A percentile compares a stretch with the other conserved stretches of the same genome.
Conservation (phyloP, 2,113 vertebrate genomes). For the Eira barbara region DNA sequence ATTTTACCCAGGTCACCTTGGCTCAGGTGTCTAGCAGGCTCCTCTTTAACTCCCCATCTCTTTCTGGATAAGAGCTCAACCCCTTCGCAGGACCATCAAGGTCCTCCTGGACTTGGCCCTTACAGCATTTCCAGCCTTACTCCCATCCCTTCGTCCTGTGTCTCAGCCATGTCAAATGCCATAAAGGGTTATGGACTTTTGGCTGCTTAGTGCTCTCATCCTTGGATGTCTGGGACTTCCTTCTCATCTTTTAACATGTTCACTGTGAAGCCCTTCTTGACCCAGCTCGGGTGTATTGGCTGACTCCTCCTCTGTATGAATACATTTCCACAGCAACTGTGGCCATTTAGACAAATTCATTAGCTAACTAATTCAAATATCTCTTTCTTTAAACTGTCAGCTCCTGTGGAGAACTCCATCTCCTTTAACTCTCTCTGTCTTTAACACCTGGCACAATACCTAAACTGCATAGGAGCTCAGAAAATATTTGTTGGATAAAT, state of each 20-base stretch:
- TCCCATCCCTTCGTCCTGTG: neutral
- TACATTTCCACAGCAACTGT: neutral
- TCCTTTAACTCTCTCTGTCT: neutral
- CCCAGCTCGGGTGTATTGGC: neutral
- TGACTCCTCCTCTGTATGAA: neutral
- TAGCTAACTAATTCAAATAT: neutral
- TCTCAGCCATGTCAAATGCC: neutral
- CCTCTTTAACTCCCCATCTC: neutral
- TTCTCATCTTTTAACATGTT: neutral
- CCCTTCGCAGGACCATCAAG: neutral
- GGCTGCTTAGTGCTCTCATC: neutral
- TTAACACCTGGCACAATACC: neutral
- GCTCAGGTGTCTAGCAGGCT: neutral
- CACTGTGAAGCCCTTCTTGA: neutral
- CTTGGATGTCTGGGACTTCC: neutral
- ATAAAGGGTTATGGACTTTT: neutral
- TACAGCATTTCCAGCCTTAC: neutral
- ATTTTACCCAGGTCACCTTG: neutral
- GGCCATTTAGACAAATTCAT: neutral
- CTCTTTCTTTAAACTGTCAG: conserved; percentile 35
- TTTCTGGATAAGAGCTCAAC: neutral
- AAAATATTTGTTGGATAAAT: conserved; percentile 19
- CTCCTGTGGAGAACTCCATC: neutral
- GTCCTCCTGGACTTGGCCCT: neutral
- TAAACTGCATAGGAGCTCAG: neutral